Base-by-base conservation (phyloP, 2,888 invertebrate species). In the Stenotaenia linearis region DNA sequence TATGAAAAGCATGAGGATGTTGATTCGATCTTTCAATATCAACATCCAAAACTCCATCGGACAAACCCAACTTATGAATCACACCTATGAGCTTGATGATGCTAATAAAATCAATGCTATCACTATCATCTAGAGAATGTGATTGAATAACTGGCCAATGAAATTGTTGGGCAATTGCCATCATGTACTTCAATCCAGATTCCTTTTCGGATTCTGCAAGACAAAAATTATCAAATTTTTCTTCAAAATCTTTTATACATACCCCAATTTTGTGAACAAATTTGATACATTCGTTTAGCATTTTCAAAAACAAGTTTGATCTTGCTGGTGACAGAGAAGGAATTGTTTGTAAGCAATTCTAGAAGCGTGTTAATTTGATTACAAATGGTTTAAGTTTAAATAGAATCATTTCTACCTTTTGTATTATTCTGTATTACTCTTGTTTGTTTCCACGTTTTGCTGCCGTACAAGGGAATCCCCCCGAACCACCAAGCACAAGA, bases 401-500 rank as follows among this genome's bases (percentile, higher is more conserved):
- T 0, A 12, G 0, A 40, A 40, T n/a, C n/a, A n/a, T n/a, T n/a
- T n/a, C n/a, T 28, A 75, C 75, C 32, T 75, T 28, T 28, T 10
- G 75, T 75, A 10, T 75, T 28, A 28, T 75, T 75, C 28, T 32
- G 12, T 3, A 75, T 32, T 4, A 28, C 18, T 32, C 18, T 32
- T 21, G n/a, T 75, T 12, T 75, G 75, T 10, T 32, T 75, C 32
- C 30, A 32, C 6, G 32, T 75, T n/a, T 18, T 28, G 6, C 75
- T 75, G 21, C 75, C 75, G 15, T 75, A 75, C 10, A 75, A 28
- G 1, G 75, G 75, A n/a, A 32, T 28, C 1, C 75, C 75, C 1
- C 75, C 75, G 28, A 32, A 32, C 75, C 75, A 75, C 75, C 75
- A 75, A 12, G 75, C 75, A 75, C 75, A 75, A 5, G 75, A 28